These are phyloP conservation scores for Poecile montanus DNA, from an alignment of 2,797 vertebrate species.

Conservation along the genomic window DNA sequence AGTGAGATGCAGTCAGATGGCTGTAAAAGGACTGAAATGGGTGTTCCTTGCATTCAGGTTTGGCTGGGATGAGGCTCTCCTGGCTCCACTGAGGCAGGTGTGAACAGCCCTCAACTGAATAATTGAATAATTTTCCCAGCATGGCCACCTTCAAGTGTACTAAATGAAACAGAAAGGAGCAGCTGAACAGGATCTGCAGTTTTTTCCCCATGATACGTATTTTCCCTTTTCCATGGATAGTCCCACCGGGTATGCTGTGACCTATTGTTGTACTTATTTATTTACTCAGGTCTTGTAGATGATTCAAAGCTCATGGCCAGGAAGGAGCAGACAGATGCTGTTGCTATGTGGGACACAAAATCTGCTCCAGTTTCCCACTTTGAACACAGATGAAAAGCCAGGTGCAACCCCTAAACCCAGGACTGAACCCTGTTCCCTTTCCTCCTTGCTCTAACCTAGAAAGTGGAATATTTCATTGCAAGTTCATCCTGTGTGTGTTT, in stretches of 20 bases:
- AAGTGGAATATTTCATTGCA: background rate
- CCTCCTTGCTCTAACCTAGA: background rate
- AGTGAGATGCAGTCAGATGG: background rate
- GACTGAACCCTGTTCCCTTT: background rate
- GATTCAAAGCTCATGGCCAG: constrained; percentile 30
- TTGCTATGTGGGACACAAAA: background rate
- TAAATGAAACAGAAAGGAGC: constrained; percentile 64
- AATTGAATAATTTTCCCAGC: background rate
- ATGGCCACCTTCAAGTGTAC: background rate
- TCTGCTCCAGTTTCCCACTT: background rate
- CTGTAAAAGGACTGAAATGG: background rate
- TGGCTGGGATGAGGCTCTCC: background rate
- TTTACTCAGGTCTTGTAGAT: constrained; percentile 41
- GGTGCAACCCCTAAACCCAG: background rate
- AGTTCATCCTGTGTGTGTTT: background rate
- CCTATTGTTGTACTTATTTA: constrained; percentile 59
- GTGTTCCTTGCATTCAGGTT: background rate
- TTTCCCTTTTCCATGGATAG: constrained; percentile 49
- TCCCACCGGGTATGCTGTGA: background rate
- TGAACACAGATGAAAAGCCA: background rate
- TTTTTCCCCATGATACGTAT: background rate
- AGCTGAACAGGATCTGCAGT: constrained; percentile 54
- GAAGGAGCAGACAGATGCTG: constrained; percentile 34
- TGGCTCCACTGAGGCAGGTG: background rate
- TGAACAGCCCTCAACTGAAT: background rate